Evolutionary conservation across 2,888 invertebrate species (phyloP).

Genomic region (Athalia cordata): DNA sequence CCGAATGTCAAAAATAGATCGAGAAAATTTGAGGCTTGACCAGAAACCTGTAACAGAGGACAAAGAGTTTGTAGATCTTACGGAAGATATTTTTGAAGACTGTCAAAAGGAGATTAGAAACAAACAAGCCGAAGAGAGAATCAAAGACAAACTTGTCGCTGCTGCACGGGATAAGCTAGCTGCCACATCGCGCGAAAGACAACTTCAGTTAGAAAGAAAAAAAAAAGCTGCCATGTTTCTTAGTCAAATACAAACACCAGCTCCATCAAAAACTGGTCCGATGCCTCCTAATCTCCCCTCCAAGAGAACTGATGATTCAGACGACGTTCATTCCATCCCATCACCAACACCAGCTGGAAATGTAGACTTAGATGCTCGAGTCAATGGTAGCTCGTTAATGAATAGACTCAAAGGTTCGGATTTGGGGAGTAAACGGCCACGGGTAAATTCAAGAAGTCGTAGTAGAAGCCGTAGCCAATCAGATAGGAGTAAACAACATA

Average conservation of each 20-base stretch:
- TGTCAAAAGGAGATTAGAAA: constrained; percentile 65
- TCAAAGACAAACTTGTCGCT: constrained; percentile 77
- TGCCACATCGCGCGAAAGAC: constrained; percentile 71
- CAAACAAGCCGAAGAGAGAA: constrained; percentile 75
- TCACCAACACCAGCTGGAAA: constrained; percentile 62
- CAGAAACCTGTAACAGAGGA: constrained; percentile 69
- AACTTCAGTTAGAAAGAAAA: constrained; percentile 84
- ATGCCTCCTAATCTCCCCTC: constrained; percentile 19
- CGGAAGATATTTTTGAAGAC: constrained; percentile 70
- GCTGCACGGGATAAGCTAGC: constrained; percentile 76
- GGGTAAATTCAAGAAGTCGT: constrained; percentile 65
- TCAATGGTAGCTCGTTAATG: constrained; percentile 64
- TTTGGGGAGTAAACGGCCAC: constrained; percentile 63
- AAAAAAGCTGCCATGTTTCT: constrained; percentile 89
- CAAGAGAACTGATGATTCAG: constrained; percentile 61
- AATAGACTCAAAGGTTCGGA: constrained; percentile 66
- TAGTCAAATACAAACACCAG: constrained; percentile 73
- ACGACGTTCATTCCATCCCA: constrained; percentile 66
- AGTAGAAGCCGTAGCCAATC: constrained; percentile 62
- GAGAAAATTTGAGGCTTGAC: constrained; percentile 53
- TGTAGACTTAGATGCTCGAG: constrained; percentile 53
- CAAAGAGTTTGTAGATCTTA: constrained; percentile 68
- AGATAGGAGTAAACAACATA: constrained; percentile 69
- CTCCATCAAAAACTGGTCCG: constrained; percentile 49
- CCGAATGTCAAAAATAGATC: constrained; percentile 51